phyloP scores from a whole-genome alignment of 2,888 invertebrate genomes.

The Trachelus troglodyta region DNA sequence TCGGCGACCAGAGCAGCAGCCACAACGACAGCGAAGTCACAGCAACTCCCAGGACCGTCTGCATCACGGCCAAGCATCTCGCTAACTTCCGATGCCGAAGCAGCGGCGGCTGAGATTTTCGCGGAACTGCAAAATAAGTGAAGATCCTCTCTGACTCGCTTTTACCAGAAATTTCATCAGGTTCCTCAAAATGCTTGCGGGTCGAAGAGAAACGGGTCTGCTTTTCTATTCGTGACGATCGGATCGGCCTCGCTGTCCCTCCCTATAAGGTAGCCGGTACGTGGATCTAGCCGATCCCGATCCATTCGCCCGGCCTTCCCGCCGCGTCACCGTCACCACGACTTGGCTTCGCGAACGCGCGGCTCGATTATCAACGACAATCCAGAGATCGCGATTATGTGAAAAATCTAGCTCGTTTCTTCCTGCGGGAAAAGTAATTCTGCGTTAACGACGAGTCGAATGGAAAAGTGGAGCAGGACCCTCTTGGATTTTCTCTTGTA shows the following conservation, averaged over 20 bases:
- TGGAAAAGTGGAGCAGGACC: too few relatives aligned
- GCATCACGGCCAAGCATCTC: slow-evolving; percentile 66
- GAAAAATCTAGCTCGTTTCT: too few relatives aligned
- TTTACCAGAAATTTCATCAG: background rate
- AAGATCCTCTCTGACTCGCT: background rate
- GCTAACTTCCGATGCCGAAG: slow-evolving; percentile 68
- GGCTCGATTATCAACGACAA: too few relatives aligned
- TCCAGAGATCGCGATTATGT: too few relatives aligned
- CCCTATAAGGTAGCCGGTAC: background rate
- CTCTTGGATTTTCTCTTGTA: too few relatives aligned
- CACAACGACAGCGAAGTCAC: slow-evolving; percentile 71
- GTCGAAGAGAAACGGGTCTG: background rate
- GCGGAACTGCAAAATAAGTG: slow-evolving; percentile 62
- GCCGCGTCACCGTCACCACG: too few relatives aligned
- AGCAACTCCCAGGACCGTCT: slow-evolving; percentile 70
- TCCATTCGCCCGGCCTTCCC: too few relatives aligned
- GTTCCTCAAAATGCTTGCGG: background rate
- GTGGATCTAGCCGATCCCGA: background rate
- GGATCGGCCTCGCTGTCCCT: background rate
- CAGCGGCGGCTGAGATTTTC: slow-evolving; percentile 68
- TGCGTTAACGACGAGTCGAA: too few relatives aligned
- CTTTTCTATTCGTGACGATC: background rate
- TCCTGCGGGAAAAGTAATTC: too few relatives aligned
- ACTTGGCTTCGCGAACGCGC: too few relatives aligned
- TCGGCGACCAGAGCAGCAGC: slow-evolving; percentile 73